These are phyloP conservation scores for Lycocorax pyrrhopterus DNA, from an alignment of 2,113 vertebrate species.

Conservation along the genomic window DNA sequence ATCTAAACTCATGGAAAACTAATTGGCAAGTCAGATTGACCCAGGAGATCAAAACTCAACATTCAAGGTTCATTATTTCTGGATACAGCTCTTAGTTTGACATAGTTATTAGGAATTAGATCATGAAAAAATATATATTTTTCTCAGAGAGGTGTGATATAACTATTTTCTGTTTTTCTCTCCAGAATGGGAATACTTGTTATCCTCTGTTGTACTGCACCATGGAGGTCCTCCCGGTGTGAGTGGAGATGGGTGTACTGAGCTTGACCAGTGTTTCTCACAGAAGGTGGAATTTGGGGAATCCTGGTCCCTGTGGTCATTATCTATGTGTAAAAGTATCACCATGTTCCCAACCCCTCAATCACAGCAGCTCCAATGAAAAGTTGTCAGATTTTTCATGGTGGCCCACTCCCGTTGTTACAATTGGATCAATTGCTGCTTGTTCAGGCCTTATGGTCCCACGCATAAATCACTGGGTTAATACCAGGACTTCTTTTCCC, in stretches of 20 bases:
- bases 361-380: not conserved
- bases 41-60: not conserved
- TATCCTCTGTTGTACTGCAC: not conserved
- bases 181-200: not conserved
- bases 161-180: not conserved
- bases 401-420: not conserved
- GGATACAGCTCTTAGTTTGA: not conserved
- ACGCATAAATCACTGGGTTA: not conserved
- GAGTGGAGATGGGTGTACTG: not conserved
- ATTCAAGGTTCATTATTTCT: not conserved
- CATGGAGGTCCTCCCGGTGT: not conserved
- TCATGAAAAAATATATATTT: not conserved
- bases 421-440: not conserved
- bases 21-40: not conserved
- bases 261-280: not conserved
- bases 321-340: not conserved
- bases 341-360: not conserved
- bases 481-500: not conserved
- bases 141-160: not conserved
- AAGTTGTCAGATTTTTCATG: not conserved
- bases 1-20: not conserved
- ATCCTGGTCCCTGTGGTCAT: not conserved
- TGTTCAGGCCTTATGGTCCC: conserved; percentile 13
- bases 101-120: not conserved
- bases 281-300: not conserved